Conservation (phyloP, 2,797 vertebrate genomes). For the Mus minutoides region DNA sequence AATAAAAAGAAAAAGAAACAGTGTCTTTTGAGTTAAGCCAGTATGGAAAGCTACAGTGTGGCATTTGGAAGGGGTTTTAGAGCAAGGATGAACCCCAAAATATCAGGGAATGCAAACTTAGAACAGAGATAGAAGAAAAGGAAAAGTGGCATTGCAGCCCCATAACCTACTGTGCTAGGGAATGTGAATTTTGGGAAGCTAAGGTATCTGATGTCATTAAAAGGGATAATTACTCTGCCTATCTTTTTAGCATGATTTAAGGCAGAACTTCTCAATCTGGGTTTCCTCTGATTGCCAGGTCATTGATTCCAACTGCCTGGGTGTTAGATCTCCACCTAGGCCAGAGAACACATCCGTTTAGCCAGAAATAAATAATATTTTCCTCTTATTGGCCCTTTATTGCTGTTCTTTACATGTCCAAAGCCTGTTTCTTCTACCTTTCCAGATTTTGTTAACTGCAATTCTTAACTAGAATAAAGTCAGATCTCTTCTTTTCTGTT, state of each 20-base stretch:
- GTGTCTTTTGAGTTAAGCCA: background rate
- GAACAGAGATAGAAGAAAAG: background rate
- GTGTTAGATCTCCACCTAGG: background rate
- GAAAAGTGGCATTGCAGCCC: background rate
- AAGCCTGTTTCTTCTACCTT: conserved; percentile 18
- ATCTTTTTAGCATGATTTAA: background rate
- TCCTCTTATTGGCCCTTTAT: background rate
- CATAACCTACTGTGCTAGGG: background rate
- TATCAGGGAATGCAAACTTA: background rate
- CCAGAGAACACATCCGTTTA: background rate
- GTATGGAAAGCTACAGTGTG: background rate
- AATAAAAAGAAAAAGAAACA: rapidly evolving
- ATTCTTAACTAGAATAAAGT: conserved; percentile 9
- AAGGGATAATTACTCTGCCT: background rate
- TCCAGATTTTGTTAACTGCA: conserved; percentile 18
- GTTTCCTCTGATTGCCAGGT: background rate
- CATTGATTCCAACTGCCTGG: background rate
- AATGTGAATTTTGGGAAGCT: background rate
- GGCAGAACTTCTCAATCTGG: background rate
- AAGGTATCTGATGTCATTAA: background rate
- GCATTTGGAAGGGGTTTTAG: background rate
- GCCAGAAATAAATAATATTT: background rate
- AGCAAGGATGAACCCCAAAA: background rate
- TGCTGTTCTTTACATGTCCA: conserved; percentile 31
- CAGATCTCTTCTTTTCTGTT: background rate